Evolutionary conservation across 2,113 vertebrate species (phyloP).

Genomic region (Catagonus wagneri): DNA sequence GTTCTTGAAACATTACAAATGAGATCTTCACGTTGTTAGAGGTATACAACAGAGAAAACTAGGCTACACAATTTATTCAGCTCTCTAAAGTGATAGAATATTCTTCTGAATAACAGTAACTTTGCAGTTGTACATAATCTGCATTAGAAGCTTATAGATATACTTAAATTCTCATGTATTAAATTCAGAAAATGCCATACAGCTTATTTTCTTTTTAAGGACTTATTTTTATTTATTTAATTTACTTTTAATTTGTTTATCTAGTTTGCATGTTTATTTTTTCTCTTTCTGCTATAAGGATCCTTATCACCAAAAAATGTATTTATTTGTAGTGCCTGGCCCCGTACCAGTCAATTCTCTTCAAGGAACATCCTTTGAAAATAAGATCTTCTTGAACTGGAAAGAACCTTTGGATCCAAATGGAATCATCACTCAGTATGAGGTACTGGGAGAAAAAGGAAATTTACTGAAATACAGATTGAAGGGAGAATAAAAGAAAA

Average conservation of each 20-base stretch:
- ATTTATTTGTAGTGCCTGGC: slow-evolving; percentile 93
- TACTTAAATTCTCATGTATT: neutral
- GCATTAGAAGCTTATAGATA: neutral
- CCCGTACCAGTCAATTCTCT: slow-evolving; percentile 94
- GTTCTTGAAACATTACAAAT: slow-evolving; percentile 81
- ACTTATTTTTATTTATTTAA: neutral
- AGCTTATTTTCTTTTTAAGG: slow-evolving; percentile 11
- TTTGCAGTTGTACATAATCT: slow-evolving; percentile 38
- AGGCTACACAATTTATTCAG: slow-evolving; percentile 51
- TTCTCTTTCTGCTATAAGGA: slow-evolving; percentile 18
- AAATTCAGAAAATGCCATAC: neutral
- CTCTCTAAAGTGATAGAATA: slow-evolving; percentile 56
- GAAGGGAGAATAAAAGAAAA: neutral
- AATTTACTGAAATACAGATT: neutral
- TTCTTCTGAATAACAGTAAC: slow-evolving; percentile 69
- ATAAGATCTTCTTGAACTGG: slow-evolving; percentile 97
- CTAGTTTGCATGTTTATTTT: slow-evolving; percentile 31
- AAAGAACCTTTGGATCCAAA: slow-evolving; percentile 98
- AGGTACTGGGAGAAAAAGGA: slow-evolving; percentile 88
- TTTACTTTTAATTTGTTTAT: neutral
- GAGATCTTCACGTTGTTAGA: slow-evolving; percentile 77
- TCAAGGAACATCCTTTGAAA: slow-evolving; percentile 97
- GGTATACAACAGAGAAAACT: slow-evolving; percentile 52
- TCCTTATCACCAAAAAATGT: slow-evolving; percentile 46
- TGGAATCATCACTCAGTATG: slow-evolving; percentile 98